Conservation (phyloP, 2,888 invertebrate species). For the Autographa gamma region DNA sequence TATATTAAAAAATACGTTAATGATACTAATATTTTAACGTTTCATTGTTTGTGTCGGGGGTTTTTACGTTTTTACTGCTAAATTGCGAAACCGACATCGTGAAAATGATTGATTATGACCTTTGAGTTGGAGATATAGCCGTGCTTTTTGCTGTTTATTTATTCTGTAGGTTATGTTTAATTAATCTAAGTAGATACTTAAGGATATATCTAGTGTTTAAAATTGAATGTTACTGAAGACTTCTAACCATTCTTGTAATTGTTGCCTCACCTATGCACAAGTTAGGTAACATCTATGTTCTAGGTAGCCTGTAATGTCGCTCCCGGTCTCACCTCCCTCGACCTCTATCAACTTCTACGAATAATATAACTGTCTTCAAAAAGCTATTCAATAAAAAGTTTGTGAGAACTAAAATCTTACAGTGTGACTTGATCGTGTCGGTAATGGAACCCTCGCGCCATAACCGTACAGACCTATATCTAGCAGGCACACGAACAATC, state of each 20-base stretch:
- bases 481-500: slow-evolving; percentile 13
- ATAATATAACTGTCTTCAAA: slow-evolving; percentile 39
- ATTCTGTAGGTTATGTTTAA: background rate
- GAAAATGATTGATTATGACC: slow-evolving; percentile 1
- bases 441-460: slow-evolving; percentile 60
- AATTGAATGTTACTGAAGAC: background rate
- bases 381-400: slow-evolving; percentile 52
- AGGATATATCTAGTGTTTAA: background rate
- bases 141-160: background rate
- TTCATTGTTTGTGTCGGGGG: slow-evolving; percentile 6
- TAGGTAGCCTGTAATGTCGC: slow-evolving; percentile 2
- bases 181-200: no score
- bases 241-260: background rate
- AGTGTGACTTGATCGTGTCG: slow-evolving; percentile 68
- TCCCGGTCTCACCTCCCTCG: slow-evolving; percentile 11
- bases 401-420: slow-evolving; percentile 58
- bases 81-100: background rate
- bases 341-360: slow-evolving; percentile 22
- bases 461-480: slow-evolving; percentile 40
- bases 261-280: background rate
- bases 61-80: slow-evolving; percentile 5
- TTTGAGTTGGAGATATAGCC: background rate
- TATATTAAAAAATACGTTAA: slow-evolving; percentile 14
- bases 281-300: background rate
- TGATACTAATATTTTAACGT: slow-evolving; percentile 22